Conservation (phyloP, 1,140 invertebrate genomes). For the Oryctes rhinoceros region DNA sequence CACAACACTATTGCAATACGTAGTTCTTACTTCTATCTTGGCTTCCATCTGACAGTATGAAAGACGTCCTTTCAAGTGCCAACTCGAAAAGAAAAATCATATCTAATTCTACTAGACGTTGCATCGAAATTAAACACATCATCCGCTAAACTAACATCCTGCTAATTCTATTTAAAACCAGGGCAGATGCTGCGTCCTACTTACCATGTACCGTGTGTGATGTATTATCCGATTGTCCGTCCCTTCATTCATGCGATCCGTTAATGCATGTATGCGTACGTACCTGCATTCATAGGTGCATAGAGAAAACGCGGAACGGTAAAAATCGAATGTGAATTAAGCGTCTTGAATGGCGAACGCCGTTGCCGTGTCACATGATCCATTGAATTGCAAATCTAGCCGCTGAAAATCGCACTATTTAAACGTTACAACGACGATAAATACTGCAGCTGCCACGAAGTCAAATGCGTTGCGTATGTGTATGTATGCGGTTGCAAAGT, state of each 20-base stretch:
- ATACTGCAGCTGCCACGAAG: conserved; percentile 16
- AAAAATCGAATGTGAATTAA: conserved; percentile 11
- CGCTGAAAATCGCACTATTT: not conserved
- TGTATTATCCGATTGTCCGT: conserved; percentile 3
- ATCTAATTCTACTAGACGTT: not conserved
- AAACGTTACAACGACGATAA: not conserved
- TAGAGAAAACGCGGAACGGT: not conserved
- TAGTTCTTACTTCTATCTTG: too few relatives aligned
- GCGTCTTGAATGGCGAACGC: not conserved
- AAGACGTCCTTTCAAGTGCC: too few relatives aligned
- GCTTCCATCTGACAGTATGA: too few relatives aligned
- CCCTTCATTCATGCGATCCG: not conserved
- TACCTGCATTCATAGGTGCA: not conserved
- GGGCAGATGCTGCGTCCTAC: conserved; percentile 7
- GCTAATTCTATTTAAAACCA: conserved; percentile 5
- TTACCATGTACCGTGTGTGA: not conserved
- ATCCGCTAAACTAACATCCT: conserved; percentile 8
- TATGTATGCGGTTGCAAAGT: not conserved
- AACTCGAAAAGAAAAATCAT: too few relatives aligned
- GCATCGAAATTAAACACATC: conserved; percentile 8
- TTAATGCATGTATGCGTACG: not conserved
- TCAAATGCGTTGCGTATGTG: not conserved
- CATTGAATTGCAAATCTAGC: conserved; percentile 10
- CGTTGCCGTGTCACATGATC: not conserved
- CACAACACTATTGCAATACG: too few relatives aligned